Conservation (phyloP, 2,113 vertebrate genomes). For the Hippocampus guttulatus region DNA sequence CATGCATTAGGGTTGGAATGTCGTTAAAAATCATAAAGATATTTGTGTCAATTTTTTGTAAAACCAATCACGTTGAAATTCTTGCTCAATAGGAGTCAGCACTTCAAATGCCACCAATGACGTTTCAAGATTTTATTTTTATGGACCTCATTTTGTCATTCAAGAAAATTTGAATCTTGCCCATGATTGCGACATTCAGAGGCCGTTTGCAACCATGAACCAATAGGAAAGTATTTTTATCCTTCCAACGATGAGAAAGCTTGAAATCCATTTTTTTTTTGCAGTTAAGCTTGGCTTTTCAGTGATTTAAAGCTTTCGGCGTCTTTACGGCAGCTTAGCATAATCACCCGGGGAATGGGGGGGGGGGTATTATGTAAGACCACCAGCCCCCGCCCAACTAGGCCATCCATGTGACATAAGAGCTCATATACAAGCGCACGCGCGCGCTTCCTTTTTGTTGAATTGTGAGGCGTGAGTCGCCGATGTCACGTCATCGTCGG, state of each 20-base stretch:
- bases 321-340: neutral
- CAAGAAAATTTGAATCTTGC: neutral
- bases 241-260: too few relatives aligned
- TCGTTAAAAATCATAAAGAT: too few relatives aligned
- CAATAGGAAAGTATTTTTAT: neutral
- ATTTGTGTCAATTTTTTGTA: too few relatives aligned
- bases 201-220: too few relatives aligned
- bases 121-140: neutral
- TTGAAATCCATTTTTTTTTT: neutral
- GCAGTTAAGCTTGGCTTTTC: neutral
- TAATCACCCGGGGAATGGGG: neutral
- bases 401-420: neutral
- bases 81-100: too few relatives aligned
- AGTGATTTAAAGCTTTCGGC: neutral
- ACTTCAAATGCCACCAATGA: neutral
- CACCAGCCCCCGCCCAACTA: neutral
- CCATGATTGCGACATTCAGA: neutral
- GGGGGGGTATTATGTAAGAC: neutral
- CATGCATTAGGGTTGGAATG: too few relatives aligned
- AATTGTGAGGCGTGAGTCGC: neutral
- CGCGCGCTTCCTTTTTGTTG: neutral
- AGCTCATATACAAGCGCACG: neutral
- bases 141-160: neutral
- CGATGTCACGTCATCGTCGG: neutral
- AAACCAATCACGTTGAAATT: too few relatives aligned